Conservation (phyloP, 2,113 vertebrate species). For the Oncorhynchus kisutch region DNA sequence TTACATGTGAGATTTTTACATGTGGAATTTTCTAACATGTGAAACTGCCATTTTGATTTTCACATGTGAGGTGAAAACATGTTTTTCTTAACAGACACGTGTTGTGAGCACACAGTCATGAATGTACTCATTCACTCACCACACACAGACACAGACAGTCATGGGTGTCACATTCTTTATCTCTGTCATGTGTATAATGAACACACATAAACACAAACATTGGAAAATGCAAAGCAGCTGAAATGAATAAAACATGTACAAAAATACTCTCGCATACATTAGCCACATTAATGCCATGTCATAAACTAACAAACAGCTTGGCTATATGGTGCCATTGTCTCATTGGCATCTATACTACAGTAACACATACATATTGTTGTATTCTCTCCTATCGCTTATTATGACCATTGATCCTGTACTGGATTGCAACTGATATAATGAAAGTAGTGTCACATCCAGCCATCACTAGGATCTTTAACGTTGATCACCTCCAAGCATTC, state of each 20-base stretch:
- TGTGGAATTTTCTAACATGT: no score
- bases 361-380: no score
- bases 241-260: neutral
- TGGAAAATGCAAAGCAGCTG: neutral
- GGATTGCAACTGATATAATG: neutral
- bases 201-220: neutral
- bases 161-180: neutral
- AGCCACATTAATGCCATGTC: neutral
- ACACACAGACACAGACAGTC: neutral
- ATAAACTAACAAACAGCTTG: neutral
- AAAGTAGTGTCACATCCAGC: slow-evolving; percentile 14
- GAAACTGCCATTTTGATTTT: no score
- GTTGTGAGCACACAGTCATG: neutral
- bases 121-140: neutral
- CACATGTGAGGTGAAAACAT: no score
- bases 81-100: no score
- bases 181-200: neutral
- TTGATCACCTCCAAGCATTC: slow-evolving; percentile 32
- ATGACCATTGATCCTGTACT: neutral
- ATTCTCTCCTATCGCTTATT: no score
- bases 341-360: neutral
- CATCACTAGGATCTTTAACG: slow-evolving; percentile 21
- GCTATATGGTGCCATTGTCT: neutral
- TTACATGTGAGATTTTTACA: no score
- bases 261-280: neutral